Conservation (phyloP, 1,140 invertebrate genomes). For the Drosophila pachea region DNA sequence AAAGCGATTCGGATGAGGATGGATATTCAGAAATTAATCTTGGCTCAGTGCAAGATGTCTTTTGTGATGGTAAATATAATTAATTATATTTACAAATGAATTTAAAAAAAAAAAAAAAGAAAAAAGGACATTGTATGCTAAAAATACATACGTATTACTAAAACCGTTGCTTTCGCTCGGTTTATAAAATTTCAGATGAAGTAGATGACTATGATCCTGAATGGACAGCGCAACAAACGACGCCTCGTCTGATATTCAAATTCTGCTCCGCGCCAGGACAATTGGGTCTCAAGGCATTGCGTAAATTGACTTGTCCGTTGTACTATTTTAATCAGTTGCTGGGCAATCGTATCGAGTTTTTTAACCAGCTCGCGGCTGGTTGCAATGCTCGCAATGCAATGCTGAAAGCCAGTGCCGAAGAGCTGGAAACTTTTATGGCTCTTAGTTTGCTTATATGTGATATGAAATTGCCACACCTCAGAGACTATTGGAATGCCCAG, state of each 20-base stretch:
- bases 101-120: no score
- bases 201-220: constrained; percentile 56
- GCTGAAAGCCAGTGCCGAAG: constrained; percentile 37
- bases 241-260: constrained; percentile 48
- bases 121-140: no score
- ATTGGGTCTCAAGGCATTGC: constrained; percentile 32
- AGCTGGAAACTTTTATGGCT: constrained; percentile 61
- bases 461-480: constrained; percentile 39
- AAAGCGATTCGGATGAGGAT: constrained; percentile 68
- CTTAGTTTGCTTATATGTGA: constrained; percentile 55
- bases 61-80: constrained; percentile 50
- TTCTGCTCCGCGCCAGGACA: constrained; percentile 38
- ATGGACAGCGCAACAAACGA: constrained; percentile 44
- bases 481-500: constrained; percentile 53
- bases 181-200: constrained; percentile 36
- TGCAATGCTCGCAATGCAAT: constrained; percentile 28
- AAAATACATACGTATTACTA: no score
- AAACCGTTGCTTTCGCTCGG: no score
- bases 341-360: constrained; percentile 53
- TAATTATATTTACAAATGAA: background rate
- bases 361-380: constrained; percentile 34
- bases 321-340: constrained; percentile 59
- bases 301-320: constrained; percentile 39
- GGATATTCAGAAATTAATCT: constrained; percentile 63
- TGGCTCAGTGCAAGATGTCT: constrained; percentile 42